Conservation (phyloP, 2,888 invertebrate genomes). For the Dynastes maya region DNA sequence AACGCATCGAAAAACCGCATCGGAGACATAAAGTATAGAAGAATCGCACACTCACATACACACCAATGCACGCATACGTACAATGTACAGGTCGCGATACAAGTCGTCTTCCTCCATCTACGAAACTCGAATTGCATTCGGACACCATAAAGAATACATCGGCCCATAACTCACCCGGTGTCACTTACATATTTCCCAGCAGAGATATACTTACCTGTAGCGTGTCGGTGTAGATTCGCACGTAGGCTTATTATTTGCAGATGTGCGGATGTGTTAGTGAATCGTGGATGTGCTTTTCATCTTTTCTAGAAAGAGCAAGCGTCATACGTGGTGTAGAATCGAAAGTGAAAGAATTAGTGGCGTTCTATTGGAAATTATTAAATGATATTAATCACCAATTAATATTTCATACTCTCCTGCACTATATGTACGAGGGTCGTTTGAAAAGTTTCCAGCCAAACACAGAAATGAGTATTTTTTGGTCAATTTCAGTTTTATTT, state of each 20-base stretch:
- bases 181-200: slow-evolving; percentile 57
- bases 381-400: slow-evolving; percentile 36
- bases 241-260: not conserved
- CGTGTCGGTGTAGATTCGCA: slow-evolving; percentile 16
- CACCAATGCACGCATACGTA: not conserved
- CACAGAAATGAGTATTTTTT: too few species aligned
- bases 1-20: not conserved
- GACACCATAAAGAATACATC: slow-evolving; percentile 64
- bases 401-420: not conserved
- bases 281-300: not conserved
- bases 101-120: slow-evolving; percentile 7
- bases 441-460: too few species aligned
- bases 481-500: too few species aligned
- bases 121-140: not conserved
- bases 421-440: too few species aligned
- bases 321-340: not conserved
- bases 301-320: not conserved
- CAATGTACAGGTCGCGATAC: not conserved
- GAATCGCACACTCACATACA: slow-evolving; percentile 9
- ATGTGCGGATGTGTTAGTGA: slow-evolving; percentile 3
- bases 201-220: slow-evolving; percentile 27
- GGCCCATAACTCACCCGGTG: slow-evolving; percentile 62
- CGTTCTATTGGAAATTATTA: slow-evolving; percentile 22
- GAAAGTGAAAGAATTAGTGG: not conserved
- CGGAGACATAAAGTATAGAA: not conserved